Evolutionary conservation across 1,140 invertebrate genomes (phyloP).

Genomic region (Cephus cinctus): DNA sequence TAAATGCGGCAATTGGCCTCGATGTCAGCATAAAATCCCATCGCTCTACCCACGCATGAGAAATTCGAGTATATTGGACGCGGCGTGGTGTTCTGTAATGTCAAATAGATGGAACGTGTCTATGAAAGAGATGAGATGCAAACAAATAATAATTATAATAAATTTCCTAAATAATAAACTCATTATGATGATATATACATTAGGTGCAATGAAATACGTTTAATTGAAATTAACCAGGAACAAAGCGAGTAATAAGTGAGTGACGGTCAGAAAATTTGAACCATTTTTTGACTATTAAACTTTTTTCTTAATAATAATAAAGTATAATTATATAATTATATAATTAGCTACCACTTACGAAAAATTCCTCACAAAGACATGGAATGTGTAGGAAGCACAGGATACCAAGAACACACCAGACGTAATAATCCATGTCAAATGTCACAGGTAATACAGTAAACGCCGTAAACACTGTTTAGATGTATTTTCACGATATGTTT

Average conservation of each 20-base stretch:
- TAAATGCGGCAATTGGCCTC: slow-evolving; percentile 54
- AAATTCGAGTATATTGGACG: slow-evolving; percentile 33
- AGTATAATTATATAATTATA: too few species aligned
- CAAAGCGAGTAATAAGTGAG: too few species aligned
- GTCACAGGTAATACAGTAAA: too few species aligned
- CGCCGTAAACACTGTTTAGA: too few species aligned
- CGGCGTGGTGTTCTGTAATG: slow-evolving; percentile 27
- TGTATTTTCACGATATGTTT: too few species aligned
- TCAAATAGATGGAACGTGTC: too few species aligned
- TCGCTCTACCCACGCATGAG: slow-evolving; percentile 41
- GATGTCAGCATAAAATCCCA: slow-evolving; percentile 57
- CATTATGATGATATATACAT: background rate
- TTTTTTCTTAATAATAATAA: too few species aligned
- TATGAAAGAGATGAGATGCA: background rate
- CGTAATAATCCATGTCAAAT: background rate
- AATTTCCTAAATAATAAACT: slow-evolving; percentile 1
- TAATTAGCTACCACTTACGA: background rate
- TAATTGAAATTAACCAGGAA: too few species aligned
- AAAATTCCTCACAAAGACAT: background rate
- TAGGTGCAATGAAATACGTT: slow-evolving; percentile 1
- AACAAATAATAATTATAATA: slow-evolving; percentile 1
- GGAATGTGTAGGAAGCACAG: background rate
- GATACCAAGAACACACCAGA: background rate
- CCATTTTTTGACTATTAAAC: too few species aligned
- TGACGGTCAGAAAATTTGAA: too few species aligned